Conservation (phyloP, 2,888 invertebrate species). For the Prosopocoilus inquinatus region DNA sequence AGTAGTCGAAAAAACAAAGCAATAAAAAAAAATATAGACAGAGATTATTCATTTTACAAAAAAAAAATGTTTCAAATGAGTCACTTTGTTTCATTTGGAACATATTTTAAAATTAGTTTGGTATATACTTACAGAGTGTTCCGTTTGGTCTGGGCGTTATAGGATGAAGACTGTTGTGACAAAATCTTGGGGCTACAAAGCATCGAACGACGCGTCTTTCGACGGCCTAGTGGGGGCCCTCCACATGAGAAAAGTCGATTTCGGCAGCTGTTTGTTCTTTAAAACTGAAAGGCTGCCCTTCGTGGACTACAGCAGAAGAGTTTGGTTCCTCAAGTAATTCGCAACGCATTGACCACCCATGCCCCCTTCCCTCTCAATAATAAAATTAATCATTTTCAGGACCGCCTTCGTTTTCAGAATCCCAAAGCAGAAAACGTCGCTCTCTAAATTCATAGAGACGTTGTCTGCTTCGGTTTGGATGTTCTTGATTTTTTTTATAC, state of each 20-base stretch:
- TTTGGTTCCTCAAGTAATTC: slow-evolving; percentile 38
- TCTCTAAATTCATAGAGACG: not conserved
- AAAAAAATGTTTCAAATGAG: no score
- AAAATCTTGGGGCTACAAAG: not conserved
- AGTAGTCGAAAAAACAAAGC: no score
- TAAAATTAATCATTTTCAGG: not conserved
- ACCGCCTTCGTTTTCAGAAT: not conserved
- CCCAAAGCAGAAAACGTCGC: not conserved
- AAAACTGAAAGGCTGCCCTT: slow-evolving; percentile 34
- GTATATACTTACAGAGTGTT: no score
- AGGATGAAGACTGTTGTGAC: not conserved
- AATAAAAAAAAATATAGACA: no score
- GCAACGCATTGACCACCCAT: not conserved
- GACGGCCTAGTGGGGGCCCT: slow-evolving; percentile 41
- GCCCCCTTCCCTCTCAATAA: not conserved
- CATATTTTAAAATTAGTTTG: no score
- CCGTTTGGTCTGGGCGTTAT: no score
- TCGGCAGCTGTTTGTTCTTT: slow-evolving; percentile 36
- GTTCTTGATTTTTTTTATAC: not conserved
- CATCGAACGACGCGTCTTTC: slow-evolving; percentile 16
- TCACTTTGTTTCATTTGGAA: no score
- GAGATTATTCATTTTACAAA: no score
- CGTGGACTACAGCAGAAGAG: slow-evolving; percentile 37
- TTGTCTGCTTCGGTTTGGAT: not conserved
- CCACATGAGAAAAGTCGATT: slow-evolving; percentile 33